Evolutionary conservation across 2,888 invertebrate species (phyloP).

Genomic region (Andricus curvator): DNA sequence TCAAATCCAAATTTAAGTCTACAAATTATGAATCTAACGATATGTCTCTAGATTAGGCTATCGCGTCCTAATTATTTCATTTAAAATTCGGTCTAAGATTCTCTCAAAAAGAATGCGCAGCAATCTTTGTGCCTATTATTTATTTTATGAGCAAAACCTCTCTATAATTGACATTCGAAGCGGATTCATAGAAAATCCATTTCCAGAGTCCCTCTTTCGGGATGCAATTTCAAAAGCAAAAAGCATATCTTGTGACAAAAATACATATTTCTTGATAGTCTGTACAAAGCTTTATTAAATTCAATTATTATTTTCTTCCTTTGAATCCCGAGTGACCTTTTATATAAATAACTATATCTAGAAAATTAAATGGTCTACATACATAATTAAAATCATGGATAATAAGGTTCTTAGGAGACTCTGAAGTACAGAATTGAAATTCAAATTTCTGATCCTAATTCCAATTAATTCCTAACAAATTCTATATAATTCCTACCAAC

Average conservation of each 20-base stretch:
- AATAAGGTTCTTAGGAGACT: background rate
- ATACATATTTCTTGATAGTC: background rate
- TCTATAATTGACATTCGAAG: constrained; percentile 17
- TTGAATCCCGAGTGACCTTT: background rate
- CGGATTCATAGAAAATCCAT: background rate
- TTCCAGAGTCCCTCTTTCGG: background rate
- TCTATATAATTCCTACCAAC: background rate
- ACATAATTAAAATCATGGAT: background rate
- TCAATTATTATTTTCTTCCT: background rate
- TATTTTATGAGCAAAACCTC: constrained; percentile 15
- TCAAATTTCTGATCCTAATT: background rate
- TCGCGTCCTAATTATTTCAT: background rate
- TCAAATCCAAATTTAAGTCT: background rate
- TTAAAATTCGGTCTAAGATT: background rate
- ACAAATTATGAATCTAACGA: background rate
- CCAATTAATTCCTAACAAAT: background rate
- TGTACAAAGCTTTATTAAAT: background rate
- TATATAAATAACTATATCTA: background rate
- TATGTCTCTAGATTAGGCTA: background rate
- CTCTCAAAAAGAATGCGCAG: constrained; percentile 4
- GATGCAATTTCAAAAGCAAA: background rate
- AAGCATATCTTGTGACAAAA: background rate
- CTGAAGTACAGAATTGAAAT: background rate
- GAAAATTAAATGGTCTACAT: background rate
- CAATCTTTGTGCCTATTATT: constrained; percentile 1